Percentiles rank a stretch among this genome's conserved stretches.
Conservation (phyloP, 2,113 vertebrate genomes). For the Caracal caracal region DNA sequence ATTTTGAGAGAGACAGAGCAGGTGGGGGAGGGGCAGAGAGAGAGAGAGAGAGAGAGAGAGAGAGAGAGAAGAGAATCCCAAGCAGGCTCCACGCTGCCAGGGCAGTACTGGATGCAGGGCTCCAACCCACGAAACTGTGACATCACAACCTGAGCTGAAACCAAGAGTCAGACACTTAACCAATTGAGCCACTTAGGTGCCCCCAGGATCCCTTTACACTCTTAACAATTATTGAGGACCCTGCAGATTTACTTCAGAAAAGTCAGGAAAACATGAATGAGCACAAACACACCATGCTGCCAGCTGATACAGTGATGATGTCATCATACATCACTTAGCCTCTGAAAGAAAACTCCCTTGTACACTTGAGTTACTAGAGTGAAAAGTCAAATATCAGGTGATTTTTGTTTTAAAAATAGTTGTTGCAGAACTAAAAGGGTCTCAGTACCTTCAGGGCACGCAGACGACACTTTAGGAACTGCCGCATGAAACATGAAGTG, state of each 20-base stretch:
- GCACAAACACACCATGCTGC: background rate
- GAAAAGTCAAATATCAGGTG: background rate
- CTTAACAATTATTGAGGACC: background rate
- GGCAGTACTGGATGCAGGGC: too few species aligned
- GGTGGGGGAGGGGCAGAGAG: too few species aligned
- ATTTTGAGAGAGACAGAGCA: too few species aligned
- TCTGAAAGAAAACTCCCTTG: background rate
- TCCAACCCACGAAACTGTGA: too few species aligned
- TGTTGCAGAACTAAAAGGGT: background rate
- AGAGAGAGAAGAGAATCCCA: too few species aligned
- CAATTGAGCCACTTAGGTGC: too few species aligned
- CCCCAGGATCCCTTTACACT: background rate
- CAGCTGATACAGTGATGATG: background rate
- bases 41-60: too few species aligned
- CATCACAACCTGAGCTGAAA: too few species aligned
- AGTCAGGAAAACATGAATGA: background rate
- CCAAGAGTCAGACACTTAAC: too few species aligned
- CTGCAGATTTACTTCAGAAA: background rate
- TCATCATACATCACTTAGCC: background rate
- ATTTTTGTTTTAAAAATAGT: background rate
- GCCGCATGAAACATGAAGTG: background rate
- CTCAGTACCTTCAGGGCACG: background rate
- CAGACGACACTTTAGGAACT: background rate
- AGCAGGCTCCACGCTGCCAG: too few species aligned
- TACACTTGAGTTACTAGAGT: background rate